Conservation (phyloP, 92 coral and sea anemone species). For the Montipora capitata region DNA sequence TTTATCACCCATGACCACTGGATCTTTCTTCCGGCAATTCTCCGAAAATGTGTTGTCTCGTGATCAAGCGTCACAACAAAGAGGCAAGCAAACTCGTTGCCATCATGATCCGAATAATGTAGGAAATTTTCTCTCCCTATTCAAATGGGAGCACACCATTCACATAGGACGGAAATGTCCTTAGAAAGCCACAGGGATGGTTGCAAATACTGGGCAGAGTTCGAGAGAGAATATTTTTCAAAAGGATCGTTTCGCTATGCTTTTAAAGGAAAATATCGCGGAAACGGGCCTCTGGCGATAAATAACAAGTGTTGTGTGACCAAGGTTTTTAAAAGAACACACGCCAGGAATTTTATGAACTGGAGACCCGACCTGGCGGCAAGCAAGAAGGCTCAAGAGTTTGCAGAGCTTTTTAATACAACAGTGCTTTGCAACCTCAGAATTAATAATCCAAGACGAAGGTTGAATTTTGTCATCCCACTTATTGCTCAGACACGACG, state of each 20-base stretch:
- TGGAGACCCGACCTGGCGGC: background rate
- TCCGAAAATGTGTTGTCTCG: background rate
- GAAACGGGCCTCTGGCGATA: background rate
- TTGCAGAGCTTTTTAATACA: background rate
- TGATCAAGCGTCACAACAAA: background rate
- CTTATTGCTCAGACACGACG: background rate
- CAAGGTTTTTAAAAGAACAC: background rate
- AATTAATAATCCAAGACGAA: background rate
- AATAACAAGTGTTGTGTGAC: background rate
- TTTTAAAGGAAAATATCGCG: constrained; percentile 1
- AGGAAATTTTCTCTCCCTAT: too few species aligned
- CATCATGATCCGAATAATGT: background rate
- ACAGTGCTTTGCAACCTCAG: background rate
- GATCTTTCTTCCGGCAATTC: background rate
- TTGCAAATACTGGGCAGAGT: background rate
- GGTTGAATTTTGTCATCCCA: background rate
- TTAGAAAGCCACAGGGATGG: background rate
- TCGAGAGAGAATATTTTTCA: background rate
- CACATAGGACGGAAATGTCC: background rate
- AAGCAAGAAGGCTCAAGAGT: background rate
- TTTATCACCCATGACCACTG: background rate
- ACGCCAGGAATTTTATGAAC: background rate
- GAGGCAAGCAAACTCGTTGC: background rate
- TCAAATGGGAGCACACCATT: background rate
- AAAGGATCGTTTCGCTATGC: background rate